These are phyloP conservation scores for Diuraphis noxia DNA, from an alignment of 1,140 invertebrate genomes.

Conservation along the genomic window DNA sequence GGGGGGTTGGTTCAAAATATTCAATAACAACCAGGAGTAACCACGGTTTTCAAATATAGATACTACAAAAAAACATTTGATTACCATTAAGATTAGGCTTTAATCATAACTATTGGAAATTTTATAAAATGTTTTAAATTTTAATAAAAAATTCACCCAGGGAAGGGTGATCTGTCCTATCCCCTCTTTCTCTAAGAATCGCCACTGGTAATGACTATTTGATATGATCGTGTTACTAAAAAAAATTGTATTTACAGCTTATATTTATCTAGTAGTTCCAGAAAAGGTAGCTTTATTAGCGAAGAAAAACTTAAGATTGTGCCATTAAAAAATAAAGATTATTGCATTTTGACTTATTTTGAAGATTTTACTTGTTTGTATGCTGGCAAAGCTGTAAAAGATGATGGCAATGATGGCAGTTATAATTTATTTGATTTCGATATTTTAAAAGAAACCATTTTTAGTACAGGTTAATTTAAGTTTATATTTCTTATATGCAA, in stretches of 20 bases:
- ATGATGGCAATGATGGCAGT: background rate
- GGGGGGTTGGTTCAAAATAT: too few species aligned
- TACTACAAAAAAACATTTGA: too few species aligned
- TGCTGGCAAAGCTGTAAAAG: background rate
- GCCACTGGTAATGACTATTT: too few species aligned
- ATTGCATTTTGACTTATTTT: constrained; percentile 38
- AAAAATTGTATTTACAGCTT: background rate
- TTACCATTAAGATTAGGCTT: too few species aligned
- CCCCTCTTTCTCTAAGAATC: too few species aligned
- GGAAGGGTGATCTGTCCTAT: too few species aligned
- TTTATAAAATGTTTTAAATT: too few species aligned
- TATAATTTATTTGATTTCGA: background rate
- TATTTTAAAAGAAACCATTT: background rate
- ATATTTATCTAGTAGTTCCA: background rate
- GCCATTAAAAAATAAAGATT: constrained; percentile 6
- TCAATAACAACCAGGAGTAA: too few species aligned
- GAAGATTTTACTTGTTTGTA: constrained; percentile 2
- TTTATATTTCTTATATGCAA: background rate
- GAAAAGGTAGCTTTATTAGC: background rate
- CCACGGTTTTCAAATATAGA: too few species aligned
- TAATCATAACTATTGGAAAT: too few species aligned
- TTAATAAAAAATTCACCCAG: too few species aligned
- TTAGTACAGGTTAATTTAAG: background rate
- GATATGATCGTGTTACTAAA: background rate
- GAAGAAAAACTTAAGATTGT: background rate